Base-by-base conservation (phyloP, 2,888 invertebrate species). In the Ryuthela nishihirai region DNA sequence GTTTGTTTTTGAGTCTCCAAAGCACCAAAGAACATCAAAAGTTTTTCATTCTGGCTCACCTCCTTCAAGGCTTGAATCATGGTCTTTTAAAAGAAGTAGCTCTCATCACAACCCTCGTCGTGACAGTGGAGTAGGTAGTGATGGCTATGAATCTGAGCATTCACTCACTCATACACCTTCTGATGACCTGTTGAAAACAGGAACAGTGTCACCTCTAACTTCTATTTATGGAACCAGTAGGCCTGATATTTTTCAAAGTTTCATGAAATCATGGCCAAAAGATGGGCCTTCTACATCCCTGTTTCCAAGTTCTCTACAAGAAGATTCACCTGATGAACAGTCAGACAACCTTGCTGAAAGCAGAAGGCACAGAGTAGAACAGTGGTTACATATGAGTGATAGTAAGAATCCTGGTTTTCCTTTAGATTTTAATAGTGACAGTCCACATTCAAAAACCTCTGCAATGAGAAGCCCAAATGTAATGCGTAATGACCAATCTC, bases 291-390 rank as follows among this genome's bases (percentile, higher is more conserved):
- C 56, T 23, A 48, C 52, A 5, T 56, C 52, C 9, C 10, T 39
- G 5, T 49, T 54, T 29, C 50, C 60, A 18, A 55, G 48, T 2
- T 44, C 59, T 7, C 25, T 53, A 3, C n/a, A 34, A 34, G 34
- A 34, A 34, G 36, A 46, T 1, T 52, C 46, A 32, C 45, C 38
- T 3, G 45, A 61, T 34, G 61, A 56, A 24, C 54, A 46, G 20
- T 41, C 53, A n/a, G 61, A 61, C 17, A 64, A 43, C 34, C 41
- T 60, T 4, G 39, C 54, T 18, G 54, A 61, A 17, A 41, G 26
- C 7, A 49, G 52, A 17, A 55, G 64, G 35, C 49, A 60, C 38
- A 44, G 66, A 35, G 66, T 67, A n/a, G 67, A 67, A 39, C 65
- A 66, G 41, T 67, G 67, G 66, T 40, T 67, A 29, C 53, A 64